A percentile compares a stretch with the other conserved stretches of the same genome.
Conservation (phyloP, 2,797 vertebrate genomes). For the Rousettus madagascariensis region DNA sequence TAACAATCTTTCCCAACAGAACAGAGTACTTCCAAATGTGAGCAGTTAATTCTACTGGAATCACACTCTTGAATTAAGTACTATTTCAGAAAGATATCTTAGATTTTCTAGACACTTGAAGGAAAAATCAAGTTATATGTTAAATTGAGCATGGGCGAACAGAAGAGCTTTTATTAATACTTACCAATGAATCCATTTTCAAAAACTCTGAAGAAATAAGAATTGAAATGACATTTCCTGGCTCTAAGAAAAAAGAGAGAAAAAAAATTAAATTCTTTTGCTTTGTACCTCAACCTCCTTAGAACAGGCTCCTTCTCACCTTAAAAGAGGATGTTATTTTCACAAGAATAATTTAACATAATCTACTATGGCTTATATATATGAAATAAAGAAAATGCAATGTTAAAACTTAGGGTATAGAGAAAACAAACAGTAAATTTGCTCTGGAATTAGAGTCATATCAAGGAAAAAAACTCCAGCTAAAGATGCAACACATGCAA, state of each 20-base stretch:
- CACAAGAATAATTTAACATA: slow-evolving; percentile 48
- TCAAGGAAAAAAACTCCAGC: background rate
- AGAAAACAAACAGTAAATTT: background rate
- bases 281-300: slow-evolving; percentile 41
- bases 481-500: slow-evolving; percentile 15
- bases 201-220: slow-evolving; percentile 99
- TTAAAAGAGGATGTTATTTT: slow-evolving; percentile 54
- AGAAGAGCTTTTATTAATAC: slow-evolving; percentile 82
- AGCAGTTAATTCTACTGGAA: background rate
- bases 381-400: slow-evolving; percentile 40
- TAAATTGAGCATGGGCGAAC: slow-evolving; percentile 18
- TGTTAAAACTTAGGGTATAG: slow-evolving; percentile 1
- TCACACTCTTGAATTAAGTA: slow-evolving; percentile 28
- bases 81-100: background rate
- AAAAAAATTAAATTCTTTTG: slow-evolving; percentile 35
- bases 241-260: slow-evolving; percentile 90
- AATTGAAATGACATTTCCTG: slow-evolving; percentile 99
- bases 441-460: slow-evolving; percentile 11
- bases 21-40: background rate
- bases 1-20: background rate
- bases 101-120: slow-evolving; percentile 34
- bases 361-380: slow-evolving; percentile 4
- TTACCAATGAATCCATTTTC: slow-evolving; percentile 99
- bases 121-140: background rate
- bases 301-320: slow-evolving; percentile 29